Percentiles rank a stretch among this genome's conserved stretches.
Evolutionary conservation across 2,797 vertebrate genomes (phyloP).

Genomic region (Arremon aurantiirostris): DNA sequence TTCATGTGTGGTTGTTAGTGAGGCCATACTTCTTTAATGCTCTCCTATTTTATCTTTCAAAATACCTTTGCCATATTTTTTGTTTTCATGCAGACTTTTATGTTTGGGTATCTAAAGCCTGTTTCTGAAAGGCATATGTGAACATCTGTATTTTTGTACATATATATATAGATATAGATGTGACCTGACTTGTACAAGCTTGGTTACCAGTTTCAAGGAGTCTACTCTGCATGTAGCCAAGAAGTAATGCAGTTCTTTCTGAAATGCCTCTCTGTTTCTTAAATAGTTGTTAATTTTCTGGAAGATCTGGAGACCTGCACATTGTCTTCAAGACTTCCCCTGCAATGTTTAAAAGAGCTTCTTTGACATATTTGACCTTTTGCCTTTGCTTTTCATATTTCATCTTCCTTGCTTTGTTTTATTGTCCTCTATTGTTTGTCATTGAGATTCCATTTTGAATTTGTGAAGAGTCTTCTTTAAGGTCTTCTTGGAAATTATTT

Average conservation of each 20-base stretch:
- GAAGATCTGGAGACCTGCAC: background rate
- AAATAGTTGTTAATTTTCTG: background rate
- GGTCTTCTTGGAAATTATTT: background rate
- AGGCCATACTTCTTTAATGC: background rate
- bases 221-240: background rate
- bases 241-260: background rate
- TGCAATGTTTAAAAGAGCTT: background rate
- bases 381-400: background rate
- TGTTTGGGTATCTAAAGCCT: background rate
- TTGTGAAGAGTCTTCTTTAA: background rate
- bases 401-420: background rate
- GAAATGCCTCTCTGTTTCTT: background rate
- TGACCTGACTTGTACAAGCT: background rate
- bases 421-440: background rate
- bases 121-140: background rate
- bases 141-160: background rate
- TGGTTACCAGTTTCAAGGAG: background rate
- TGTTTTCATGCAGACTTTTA: background rate
- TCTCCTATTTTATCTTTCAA: background rate
- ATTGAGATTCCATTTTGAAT: background rate
- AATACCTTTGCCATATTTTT: background rate
- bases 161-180: fast-evolving
- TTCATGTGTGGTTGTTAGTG: background rate
- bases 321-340: background rate
- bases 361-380: background rate